Conservation (phyloP, 2,797 vertebrate genomes). For the Prunella strophiata region DNA sequence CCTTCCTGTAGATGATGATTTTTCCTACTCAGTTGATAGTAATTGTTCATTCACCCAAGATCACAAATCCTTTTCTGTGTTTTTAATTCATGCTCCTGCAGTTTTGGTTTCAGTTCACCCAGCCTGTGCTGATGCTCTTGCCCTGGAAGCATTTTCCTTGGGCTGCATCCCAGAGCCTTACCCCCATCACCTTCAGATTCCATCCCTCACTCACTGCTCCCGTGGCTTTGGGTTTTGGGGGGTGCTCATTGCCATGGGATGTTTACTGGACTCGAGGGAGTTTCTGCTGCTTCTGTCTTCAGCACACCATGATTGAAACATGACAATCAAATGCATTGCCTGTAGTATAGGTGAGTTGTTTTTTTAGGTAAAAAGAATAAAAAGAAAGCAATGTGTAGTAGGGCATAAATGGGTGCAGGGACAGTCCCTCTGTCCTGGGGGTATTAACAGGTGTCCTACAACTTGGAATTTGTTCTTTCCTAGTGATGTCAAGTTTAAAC, state of each 20-base stretch:
- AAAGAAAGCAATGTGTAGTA: neutral
- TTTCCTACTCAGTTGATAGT: neutral
- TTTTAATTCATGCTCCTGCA: neutral
- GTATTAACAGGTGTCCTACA: neutral
- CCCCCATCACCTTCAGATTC: too few species aligned
- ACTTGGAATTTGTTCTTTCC: neutral
- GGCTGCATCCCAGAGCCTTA: neutral
- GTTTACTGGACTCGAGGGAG: neutral
- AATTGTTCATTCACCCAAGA: neutral
- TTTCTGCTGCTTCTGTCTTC: neutral
- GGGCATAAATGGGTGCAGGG: neutral
- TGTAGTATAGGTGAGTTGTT: neutral
- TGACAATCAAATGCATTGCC: neutral
- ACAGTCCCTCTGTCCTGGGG: neutral
- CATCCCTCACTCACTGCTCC: neutral
- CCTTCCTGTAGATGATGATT: neutral
- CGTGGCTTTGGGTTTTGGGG: neutral
- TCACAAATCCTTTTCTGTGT: fast-evolving
- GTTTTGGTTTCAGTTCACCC: neutral
- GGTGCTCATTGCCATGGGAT: neutral
- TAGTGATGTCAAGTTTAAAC: neutral
- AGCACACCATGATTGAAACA: neutral
- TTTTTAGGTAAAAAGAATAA: neutral
- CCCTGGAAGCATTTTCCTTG: neutral
- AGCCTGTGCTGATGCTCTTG: neutral